Evolutionary conservation across 1,140 invertebrate genomes (phyloP), one percentile per base, ranked within the genome.

Genomic region (Drosophila obscura): DNA sequence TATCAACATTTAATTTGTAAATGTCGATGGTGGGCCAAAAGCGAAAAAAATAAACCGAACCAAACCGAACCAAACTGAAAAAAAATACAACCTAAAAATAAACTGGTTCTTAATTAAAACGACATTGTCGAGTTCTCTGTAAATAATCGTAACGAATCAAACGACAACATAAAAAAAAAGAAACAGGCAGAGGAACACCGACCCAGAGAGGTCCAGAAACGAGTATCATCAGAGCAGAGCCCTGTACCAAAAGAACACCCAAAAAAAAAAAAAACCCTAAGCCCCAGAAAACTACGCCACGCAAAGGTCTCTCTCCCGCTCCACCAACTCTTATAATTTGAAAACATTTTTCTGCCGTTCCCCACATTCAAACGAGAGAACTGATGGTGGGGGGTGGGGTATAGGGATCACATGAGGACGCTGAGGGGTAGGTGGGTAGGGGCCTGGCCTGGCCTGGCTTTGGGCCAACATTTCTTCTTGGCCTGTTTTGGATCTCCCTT

Each of bases 51-150:
- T 19, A 31, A 31, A 31, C 5, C 7, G 5, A 26, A 26, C 28
- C 41, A 51, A 51, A 62, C 24, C 46, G 5, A 19, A 44, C 15
- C 31, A 46, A 66, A 41, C 9, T 44, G 43, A 71, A 48, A 19
- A 81, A 43, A 68, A 69, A 49, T 68, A 69, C 6, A 50, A 48
- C 35, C 64, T 58, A 69, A 69, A 69, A 71, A 68, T 46, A 67
- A 83, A 83, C 80, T 79, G 80, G 80, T 83, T 83, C 62, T 83
- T 83, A 83, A 83, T 83, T 83, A 83, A 83, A 83, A 79, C 80
- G 72, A 83, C 80, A 83, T 72, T 75, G 75, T 75, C 66, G 72
- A 83, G 76, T 72, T 79, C 80, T 79, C 62, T 83, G 72, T 83
- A 83, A 83, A 83, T 79, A 83, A 83, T 78, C 80, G 75, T 83